A percentile compares a stretch with the other conserved stretches of the same genome.
These are phyloP conservation scores for Siniperca obscura DNA, from an alignment of 2,797 vertebrate genomes.

Conservation along the genomic window DNA sequence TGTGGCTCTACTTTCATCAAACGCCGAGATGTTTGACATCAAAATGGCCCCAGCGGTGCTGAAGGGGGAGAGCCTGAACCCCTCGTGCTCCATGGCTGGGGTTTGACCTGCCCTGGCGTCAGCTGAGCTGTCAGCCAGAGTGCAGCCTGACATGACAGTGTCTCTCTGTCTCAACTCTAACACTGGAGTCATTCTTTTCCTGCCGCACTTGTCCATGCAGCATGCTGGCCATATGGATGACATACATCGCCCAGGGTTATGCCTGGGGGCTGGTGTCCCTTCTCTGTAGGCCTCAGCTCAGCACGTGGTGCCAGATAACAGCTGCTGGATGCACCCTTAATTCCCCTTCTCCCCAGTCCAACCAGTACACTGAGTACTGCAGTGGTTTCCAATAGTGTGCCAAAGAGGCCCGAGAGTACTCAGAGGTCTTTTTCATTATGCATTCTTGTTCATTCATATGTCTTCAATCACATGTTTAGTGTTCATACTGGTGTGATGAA, in stretches of 20 bases:
- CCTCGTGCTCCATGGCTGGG: conserved; percentile 37
- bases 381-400: conserved; percentile 9
- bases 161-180: conserved; percentile 56
- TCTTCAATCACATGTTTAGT: conserved; percentile 30
- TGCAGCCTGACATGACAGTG: conserved; percentile 29
- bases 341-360: conserved; percentile 2
- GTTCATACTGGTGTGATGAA: conserved; percentile 8
- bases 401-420: not conserved
- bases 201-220: conserved; percentile 49
- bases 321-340: conserved; percentile 55
- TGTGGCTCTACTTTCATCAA: conserved; percentile 58
- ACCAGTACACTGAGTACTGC: conserved; percentile 1
- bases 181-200: conserved; percentile 63
- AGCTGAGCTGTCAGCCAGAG: conserved; percentile 47
- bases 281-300: conserved; percentile 56
- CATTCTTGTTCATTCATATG: conserved; percentile 8
- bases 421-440: not conserved
- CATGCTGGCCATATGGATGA: conserved; percentile 66
- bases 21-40: conserved; percentile 50
- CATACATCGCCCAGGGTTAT: conserved; percentile 70
- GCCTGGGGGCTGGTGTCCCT: conserved; percentile 58
- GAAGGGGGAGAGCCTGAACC: not conserved
- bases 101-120: conserved; percentile 62
- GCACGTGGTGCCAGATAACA: conserved; percentile 67
- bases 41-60: conserved; percentile 4